Evolutionary conservation across 1,140 invertebrate species (phyloP).

Genomic region (Armadillidium nasatum): DNA sequence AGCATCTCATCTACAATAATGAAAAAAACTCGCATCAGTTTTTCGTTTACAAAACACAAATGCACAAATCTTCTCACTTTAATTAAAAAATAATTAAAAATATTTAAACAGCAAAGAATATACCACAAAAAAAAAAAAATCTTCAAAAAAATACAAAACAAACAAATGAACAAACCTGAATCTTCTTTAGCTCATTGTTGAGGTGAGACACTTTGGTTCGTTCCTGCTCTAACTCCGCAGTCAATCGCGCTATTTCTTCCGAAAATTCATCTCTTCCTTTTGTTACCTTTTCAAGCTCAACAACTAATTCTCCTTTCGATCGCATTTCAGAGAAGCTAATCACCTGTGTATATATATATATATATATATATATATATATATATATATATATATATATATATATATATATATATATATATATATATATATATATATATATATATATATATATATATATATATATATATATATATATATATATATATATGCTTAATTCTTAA

Average conservation of each 20-base stretch:
- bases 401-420: too few species aligned
- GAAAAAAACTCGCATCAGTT: too few species aligned
- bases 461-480: background rate
- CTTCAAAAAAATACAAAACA: background rate
- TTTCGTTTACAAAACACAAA: too few species aligned
- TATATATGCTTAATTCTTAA: too few species aligned
- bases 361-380: too few species aligned
- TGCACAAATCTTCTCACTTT: too few species aligned
- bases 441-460: background rate
- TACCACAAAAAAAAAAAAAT: too few species aligned
- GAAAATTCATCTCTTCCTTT: conserved; percentile 68
- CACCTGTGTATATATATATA: conserved; percentile 24
- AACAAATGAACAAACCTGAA: background rate
- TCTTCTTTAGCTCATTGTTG: conserved; percentile 56
- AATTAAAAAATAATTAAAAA: too few species aligned
- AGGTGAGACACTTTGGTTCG: conserved; percentile 64
- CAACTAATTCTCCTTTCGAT: conserved; percentile 69
- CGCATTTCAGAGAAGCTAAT: conserved; percentile 39
- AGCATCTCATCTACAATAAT: too few species aligned
- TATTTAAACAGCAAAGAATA: too few species aligned
- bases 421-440: background rate
- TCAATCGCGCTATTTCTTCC: conserved; percentile 61
- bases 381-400: too few species aligned
- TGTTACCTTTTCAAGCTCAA: conserved; percentile 66
- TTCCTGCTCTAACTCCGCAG: conserved; percentile 72